phyloP scores from a whole-genome alignment of 2,113 vertebrate genomes.

The Brachionichthys hirsutus region DNA sequence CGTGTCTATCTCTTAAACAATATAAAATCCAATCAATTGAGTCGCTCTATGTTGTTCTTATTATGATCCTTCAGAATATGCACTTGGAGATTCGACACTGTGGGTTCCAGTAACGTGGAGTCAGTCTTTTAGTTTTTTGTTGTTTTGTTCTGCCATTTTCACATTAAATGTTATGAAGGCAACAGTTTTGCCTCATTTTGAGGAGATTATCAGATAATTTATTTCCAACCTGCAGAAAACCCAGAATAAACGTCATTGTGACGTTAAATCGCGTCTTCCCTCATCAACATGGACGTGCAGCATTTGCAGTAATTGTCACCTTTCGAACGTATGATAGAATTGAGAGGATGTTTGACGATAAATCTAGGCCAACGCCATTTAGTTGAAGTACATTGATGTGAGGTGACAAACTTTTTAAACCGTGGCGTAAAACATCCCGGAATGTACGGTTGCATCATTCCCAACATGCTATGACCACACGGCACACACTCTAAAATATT shows the following conservation, averaged over 20 bases:
- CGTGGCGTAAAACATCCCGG: no score
- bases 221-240: conserved; percentile 10
- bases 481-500: no score
- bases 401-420: no score
- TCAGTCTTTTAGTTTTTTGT: no score
- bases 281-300: conserved; percentile 20
- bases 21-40: conserved; percentile 21
- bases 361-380: no score
- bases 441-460: no score
- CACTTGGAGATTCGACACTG: neutral
- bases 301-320: conserved; percentile 15
- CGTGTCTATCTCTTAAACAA: conserved; percentile 30
- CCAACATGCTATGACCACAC: no score
- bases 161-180: conserved; percentile 20
- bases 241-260: conserved; percentile 33
- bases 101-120: neutral
- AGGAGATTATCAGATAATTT: conserved; percentile 20
- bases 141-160: neutral
- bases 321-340: no score
- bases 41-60: conserved; percentile 13
- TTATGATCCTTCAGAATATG: neutral
- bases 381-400: no score
- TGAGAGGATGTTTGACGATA: no score
- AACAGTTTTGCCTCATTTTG: conserved; percentile 20
- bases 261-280: conserved; percentile 47